Evolutionary conservation across 2,888 invertebrate species (phyloP), one percentile per base, ranked within the genome.

Genomic region (Lasioglossum villosulum): DNA sequence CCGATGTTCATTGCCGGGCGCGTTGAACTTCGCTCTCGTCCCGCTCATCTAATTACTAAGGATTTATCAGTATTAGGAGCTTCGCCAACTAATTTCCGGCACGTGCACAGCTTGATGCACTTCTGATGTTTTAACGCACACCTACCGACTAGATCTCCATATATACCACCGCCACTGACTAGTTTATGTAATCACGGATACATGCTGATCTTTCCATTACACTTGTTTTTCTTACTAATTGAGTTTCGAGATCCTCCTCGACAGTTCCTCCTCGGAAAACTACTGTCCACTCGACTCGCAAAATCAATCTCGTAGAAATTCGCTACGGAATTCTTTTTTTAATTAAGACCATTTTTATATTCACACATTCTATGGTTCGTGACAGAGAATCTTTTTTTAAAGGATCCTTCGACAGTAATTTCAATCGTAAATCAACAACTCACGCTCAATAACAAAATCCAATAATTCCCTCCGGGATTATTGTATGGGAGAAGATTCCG

Each of bases 21-120:
- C 30, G 45, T 34, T 63, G 75, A 75, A 75, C 59, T 75, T 66
- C 75, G 45, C 45, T 45, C 75, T 8, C 45, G 45, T 23, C 30
- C 19, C 75, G 75, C 45, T 66, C 75, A 42, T 63, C 63, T 75
- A 75, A 75, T 75, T 45, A 66, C 63, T 42, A n/a, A 34, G 75
- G 75, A 75, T 75, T 75, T 75, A 75, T 75, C 75, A 66, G 75
- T 63, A 34, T 75, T 75, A 75, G 30, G 30, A 63, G 75, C 75
- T 42, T 30, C 75, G 75, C 45, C 75, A 66, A 75, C 75, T 66
- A 75, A 75, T 75, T 75, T 75, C 75, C 75, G 75, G 63, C 75
- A 66, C 75, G 75, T 16, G 75, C 63, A n/a, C 56, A 75, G 42
- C n/a, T 66, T 75, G 34, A 75, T 75, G 75, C 75, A 45, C 75